phyloP scores from a whole-genome alignment of 2,888 invertebrate species.

The Eristalis intricaria region DNA sequence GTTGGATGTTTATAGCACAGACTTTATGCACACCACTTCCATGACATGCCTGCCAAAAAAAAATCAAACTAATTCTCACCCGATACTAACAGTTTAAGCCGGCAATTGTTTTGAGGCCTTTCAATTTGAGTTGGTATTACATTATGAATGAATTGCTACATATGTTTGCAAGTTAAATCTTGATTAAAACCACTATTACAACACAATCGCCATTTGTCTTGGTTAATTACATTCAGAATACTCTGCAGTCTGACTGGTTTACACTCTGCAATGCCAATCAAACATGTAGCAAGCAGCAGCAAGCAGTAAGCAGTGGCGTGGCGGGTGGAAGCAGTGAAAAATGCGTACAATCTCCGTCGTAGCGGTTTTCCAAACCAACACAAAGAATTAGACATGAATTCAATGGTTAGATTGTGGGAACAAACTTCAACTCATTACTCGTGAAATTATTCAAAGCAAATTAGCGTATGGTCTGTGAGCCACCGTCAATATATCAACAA shows the following conservation, averaged over 20 bases:
- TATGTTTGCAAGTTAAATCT: constrained; percentile 1
- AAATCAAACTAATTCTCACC: neutral
- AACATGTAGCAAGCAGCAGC: neutral
- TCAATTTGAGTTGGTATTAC: neutral
- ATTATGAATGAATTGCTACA: neutral
- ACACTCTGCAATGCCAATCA: neutral
- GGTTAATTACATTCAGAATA: constrained; percentile 30
- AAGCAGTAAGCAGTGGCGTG: neutral
- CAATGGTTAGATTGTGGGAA: constrained; percentile 7
- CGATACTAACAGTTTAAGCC: neutral
- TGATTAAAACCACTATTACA: constrained; percentile 46
- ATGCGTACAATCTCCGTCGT: neutral
- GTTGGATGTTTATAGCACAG: too few relatives aligned
- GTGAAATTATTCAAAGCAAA: constrained; percentile 53
- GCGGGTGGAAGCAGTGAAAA: neutral
- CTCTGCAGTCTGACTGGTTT: neutral
- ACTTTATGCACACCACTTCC: too few relatives aligned
- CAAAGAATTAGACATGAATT: neutral
- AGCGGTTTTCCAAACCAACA: too few relatives aligned
- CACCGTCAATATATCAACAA: neutral
- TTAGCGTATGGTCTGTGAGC: constrained; percentile 40
- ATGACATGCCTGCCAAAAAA: too few relatives aligned
- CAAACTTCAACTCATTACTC: constrained; percentile 46
- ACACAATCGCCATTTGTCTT: constrained; percentile 60
- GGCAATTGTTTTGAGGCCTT: neutral